Evolutionary conservation across 2,113 vertebrate genomes (phyloP).

Genomic region (Mus musculus): GRCm39 chr1:61776501-61777000

Average conservation of each 20-base stretch:
- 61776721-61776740: background rate
- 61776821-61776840: slow-evolving; percentile 39
- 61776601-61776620: slow-evolving; percentile 2
- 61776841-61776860: slow-evolving; percentile 47
- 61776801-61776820: slow-evolving; percentile 50
- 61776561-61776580: slow-evolving; percentile 11
- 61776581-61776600: background rate
- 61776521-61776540: slow-evolving; percentile 33
- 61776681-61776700: background rate
- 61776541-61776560: background rate
- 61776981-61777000: slow-evolving; percentile 7
- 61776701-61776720: background rate
- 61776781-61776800: slow-evolving; percentile 49
- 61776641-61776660: background rate
- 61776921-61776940: slow-evolving; percentile 35
- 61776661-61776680: background rate
- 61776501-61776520: slow-evolving; percentile 40
- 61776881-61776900: slow-evolving; percentile 49
- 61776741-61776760: background rate
- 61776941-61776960: background rate
- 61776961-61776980: slow-evolving; percentile 45
- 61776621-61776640: slow-evolving; percentile 21
- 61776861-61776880: background rate
- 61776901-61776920: slow-evolving; percentile 63
- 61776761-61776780: background rate